Conservation (phyloP, 1,140 invertebrate species). For the Heliconius himera region DNA sequence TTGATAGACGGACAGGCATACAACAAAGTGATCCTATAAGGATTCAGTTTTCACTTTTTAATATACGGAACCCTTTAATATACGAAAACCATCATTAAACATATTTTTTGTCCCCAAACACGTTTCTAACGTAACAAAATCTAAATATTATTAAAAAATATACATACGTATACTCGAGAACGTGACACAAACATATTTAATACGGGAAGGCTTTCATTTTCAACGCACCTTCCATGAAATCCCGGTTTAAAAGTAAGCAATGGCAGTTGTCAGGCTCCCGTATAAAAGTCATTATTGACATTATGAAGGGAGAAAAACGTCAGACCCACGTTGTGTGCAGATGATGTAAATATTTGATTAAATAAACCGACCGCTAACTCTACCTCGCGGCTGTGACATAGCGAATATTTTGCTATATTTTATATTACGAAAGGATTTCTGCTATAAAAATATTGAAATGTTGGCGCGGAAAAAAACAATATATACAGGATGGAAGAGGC, state of each 20-base stretch:
- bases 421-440: slow-evolving; percentile 2
- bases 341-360: slow-evolving; percentile 65
- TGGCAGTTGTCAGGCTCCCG: slow-evolving; percentile 23
- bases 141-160: neutral
- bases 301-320: slow-evolving; percentile 60
- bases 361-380: slow-evolving; percentile 49
- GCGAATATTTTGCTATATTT: slow-evolving; percentile 1
- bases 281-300: slow-evolving; percentile 60
- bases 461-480: neutral
- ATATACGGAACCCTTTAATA: no score
- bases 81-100: no score
- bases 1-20: neutral
- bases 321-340: slow-evolving; percentile 56
- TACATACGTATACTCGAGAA: neutral
- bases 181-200: neutral
- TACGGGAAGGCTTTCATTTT: neutral
- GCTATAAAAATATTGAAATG: slow-evolving; percentile 1
- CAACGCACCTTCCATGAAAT: neutral
- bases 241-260: slow-evolving; percentile 9
- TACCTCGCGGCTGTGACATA: slow-evolving; percentile 20
- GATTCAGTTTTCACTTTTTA: no score
- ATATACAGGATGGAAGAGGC: no score
- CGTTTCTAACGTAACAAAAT: neutral
- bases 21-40: neutral
- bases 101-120: neutral